Evolutionary conservation across 2,888 invertebrate species (phyloP), one percentile per base, ranked within the genome.

Genomic region (Acleris laterana): DNA sequence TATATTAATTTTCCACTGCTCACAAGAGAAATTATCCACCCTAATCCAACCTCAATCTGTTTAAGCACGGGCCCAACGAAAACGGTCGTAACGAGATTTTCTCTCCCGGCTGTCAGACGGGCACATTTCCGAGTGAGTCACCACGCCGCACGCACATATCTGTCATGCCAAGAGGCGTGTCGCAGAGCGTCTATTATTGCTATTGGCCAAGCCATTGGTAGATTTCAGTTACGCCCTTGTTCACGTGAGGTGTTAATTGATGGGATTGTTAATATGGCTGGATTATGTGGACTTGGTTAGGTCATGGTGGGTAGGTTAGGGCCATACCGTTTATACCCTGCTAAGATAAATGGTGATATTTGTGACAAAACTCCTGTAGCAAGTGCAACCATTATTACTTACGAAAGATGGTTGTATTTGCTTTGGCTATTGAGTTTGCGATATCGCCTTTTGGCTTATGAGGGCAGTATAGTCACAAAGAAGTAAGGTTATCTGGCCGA

Each of bases 61-160:
- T 38, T 46, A 46, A 46, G 17, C 46, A 5, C 46, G 46, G n/a
- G 46, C 17, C 46, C 17, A 46, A 17, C 16, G 46, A 46, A 46
- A 46, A 46, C 46, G 38, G 38, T 13, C 38, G 46, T 17, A 17
- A 46, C 16, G 17, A 44, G 44, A 44, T 44, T 44, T 44, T n/a
- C 46, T 46, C 46, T 16, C 46, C 17, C 20, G 17, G 22, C 50
- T 13, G 50, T 50, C 50, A 22, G 46, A 13, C 38, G 13, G n/a
- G 19, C 77, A 77, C 77, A 77, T 76, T 79, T 77, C 63, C 70
- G 71, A 71, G 62, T 80, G 80, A 81, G 71, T 80, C 81, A 80
- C 62, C 38, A 69, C 74, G 73, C 72, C 74, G 73, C 72, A 71
- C 58, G 58, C 67, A 55, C n/a, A 22, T 6, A 63, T 68, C 64